Evolutionary conservation across 37 sponge, comb jelly and placozoan genomes (phyloP).

Genomic region (Eunapius fragilis): DNA sequence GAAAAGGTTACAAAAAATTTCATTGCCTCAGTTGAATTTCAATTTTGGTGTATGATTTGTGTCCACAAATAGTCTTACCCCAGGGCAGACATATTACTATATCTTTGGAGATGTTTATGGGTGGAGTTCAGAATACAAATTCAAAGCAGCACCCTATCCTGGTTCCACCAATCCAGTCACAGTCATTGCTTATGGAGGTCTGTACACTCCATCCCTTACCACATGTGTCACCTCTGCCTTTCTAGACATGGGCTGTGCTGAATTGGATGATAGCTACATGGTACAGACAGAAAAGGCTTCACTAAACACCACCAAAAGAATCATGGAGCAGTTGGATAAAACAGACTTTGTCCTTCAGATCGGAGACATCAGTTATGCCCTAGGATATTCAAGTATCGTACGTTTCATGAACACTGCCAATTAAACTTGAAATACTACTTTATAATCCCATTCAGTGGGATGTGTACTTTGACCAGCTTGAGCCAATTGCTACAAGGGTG

Average conservation of each 20-base stretch:
- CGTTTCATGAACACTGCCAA: background rate
- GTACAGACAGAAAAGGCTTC: slow-evolving; percentile 43
- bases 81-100: slow-evolving; percentile 63
- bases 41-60: background rate
- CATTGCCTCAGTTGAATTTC: background rate
- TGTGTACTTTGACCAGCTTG: slow-evolving; percentile 69
- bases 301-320: slow-evolving; percentile 45
- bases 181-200: slow-evolving; percentile 71
- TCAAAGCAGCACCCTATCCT: slow-evolving; percentile 43
- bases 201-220: background rate
- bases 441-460: slow-evolving; percentile 67
- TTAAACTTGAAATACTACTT: background rate
- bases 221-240: background rate
- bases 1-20: slow-evolving; percentile 39
- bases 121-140: slow-evolving; percentile 52
- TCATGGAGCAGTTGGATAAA: slow-evolving; percentile 33
- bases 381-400: slow-evolving; percentile 55
- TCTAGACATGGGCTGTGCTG: slow-evolving; percentile 64
- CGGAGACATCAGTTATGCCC: slow-evolving; percentile 84
- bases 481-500: slow-evolving; percentile 56
- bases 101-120: slow-evolving; percentile 67
- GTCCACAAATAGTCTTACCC: slow-evolving; percentile 28
- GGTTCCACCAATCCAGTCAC: slow-evolving; percentile 20
- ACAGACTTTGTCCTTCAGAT: slow-evolving; percentile 82
- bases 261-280: slow-evolving; percentile 46